A percentile compares a stretch with the other conserved stretches of the same genome.
Conservation (phyloP, 2,113 vertebrate genomes). For the Manacus vitellinus region DNA sequence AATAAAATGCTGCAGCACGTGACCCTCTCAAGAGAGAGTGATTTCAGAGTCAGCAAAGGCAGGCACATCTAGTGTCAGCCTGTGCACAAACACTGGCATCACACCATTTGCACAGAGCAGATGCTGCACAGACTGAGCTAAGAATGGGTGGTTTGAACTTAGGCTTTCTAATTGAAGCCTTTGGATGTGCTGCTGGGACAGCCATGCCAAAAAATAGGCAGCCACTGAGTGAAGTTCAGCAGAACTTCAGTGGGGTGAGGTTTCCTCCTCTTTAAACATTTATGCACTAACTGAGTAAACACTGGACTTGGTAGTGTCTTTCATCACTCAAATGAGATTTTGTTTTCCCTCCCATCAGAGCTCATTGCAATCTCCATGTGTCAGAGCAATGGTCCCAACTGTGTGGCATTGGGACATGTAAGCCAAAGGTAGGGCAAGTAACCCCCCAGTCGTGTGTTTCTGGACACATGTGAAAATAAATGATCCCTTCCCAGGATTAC, state of each 20-base stretch:
- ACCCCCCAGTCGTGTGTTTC: neutral
- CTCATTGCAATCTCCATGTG: neutral
- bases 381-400: neutral
- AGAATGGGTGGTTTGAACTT: fast-evolving
- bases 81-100: neutral
- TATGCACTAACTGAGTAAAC: neutral
- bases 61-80: neutral
- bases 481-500: neutral
- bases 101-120: neutral
- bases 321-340: neutral
- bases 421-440: neutral
- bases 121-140: neutral
- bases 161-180: neutral
- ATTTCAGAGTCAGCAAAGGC: neutral
- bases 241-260: neutral
- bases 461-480: neutral
- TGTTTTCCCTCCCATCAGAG: neutral
- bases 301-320: neutral
- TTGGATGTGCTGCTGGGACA: neutral
- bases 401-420: neutral
- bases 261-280: neutral
- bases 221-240: neutral
- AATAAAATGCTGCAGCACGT: neutral
- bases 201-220: neutral
- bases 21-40: neutral